A percentile compares a stretch with the other conserved stretches of the same genome.
Conservation (phyloP, 2,888 invertebrate genomes). For the Drosophila vallismaia region DNA sequence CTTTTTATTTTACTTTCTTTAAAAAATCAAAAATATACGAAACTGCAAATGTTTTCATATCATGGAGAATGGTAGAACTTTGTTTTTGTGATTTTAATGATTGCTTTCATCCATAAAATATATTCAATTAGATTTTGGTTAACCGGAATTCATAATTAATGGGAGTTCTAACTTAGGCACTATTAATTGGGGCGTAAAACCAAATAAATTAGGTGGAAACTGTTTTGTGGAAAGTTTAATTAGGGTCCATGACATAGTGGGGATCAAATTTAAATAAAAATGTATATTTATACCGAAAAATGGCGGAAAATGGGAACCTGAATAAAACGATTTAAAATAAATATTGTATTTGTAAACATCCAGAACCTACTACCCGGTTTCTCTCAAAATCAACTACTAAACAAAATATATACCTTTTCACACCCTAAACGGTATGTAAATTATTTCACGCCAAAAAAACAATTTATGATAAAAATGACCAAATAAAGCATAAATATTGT, state of each 20-base stretch:
- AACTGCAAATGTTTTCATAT: not conserved
- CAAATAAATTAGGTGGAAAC: not conserved
- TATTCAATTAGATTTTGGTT: slow-evolving; percentile 13
- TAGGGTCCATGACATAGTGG: no score
- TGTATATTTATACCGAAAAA: no score
- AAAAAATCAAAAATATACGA: not conserved
- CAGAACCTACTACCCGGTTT: not conserved
- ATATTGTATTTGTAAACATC: not conserved
- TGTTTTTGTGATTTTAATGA: not conserved
- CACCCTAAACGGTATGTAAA: not conserved
- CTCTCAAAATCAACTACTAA: not conserved
- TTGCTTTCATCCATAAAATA: not conserved
- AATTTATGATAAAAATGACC: slow-evolving; percentile 66
- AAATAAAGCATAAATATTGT: slow-evolving; percentile 22
- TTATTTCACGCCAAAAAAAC: slow-evolving; percentile 2
- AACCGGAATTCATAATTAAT: slow-evolving; percentile 15
- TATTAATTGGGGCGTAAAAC: not conserved
- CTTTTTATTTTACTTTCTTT: not conserved
- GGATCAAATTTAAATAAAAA: no score
- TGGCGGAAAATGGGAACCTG: no score
- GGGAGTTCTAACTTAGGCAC: no score
- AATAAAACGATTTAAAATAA: not conserved
- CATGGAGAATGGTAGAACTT: not conserved
- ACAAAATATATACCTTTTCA: not conserved
- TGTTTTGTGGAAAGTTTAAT: not conserved